Evolutionary conservation across 1,140 invertebrate genomes (phyloP), one percentile per base, ranked within the genome.

Genomic region (Drosophila pallidifrons): DNA sequence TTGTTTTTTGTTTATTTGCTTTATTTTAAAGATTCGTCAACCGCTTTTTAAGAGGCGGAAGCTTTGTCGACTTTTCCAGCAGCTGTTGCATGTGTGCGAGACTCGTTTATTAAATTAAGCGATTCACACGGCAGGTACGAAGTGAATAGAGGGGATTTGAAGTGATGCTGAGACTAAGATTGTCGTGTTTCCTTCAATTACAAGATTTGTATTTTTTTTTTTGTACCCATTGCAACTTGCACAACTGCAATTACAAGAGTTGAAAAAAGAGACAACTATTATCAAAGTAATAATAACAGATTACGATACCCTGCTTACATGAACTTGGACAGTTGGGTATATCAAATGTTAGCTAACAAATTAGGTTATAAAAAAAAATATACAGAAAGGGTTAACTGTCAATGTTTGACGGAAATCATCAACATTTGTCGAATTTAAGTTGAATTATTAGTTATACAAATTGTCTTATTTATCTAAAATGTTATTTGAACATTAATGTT

Each of bases 1-100:
- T 47, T 47, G 47, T 46, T 63, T 67, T 66, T 68, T 64, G 73
- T 76, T 77, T 52, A 30, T 64, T 75, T 58, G 66, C 28, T 54
- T 60, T 67, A 43, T 69, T 55, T 46, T 79, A 82, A 79, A 77
- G 72, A 77, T 52, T 76, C 60, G 69, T 58, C 41, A 72, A 70
- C 52, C 38, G 75, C 61, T 77, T 82, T 77, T 79, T 45, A 65
- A 68, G 61, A 87, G 83, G 64, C 82, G 82, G 82, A 87, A 87
- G 77, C 38, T n/a, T 75, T 32, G 49, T 15, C 35, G 41, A 51
- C 15, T 54, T 58, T 82, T 74, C 55, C 72, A 65, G 60, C 81
- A 79, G 63, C 63, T 66, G 67, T 70, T 70, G 68, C 38, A 38
- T 69, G 46, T 59, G 32, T 54, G 64, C 10, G 51, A 28, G 25